Evolutionary conservation across 2,888 invertebrate genomes (phyloP).

Genomic region (Agonopterix subpropinquella): DNA sequence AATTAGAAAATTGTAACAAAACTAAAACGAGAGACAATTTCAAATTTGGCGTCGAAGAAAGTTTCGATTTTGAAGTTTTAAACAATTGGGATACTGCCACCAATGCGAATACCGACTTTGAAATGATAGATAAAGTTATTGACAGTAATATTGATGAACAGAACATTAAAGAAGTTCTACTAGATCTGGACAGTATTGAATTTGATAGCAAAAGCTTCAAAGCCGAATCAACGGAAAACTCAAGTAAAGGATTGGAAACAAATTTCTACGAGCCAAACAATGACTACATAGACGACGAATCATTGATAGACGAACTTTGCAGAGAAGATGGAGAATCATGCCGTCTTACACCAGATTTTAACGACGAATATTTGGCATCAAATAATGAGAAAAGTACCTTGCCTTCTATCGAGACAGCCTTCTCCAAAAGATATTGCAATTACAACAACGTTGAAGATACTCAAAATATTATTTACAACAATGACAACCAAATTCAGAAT

Average conservation of each 20-base stretch:
- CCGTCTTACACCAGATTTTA: conserved; percentile 52
- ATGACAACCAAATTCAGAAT: conserved; percentile 15
- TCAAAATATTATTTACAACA: conserved; percentile 6
- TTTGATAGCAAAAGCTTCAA: conserved; percentile 52
- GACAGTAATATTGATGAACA: conserved; percentile 58
- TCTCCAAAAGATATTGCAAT: conserved; percentile 56
- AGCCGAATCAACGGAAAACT: conserved; percentile 25
- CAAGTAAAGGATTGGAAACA: conserved; percentile 25
- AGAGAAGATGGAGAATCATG: conserved; percentile 61
- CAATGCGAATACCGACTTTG: conserved; percentile 41
- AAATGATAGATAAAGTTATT: conserved; percentile 55
- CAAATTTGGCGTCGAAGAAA: conserved; percentile 58
- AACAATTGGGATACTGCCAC: conserved; percentile 37
- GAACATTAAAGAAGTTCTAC: conserved; percentile 63
- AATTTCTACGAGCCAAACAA: conserved; percentile 41
- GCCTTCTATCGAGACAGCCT: conserved; percentile 66
- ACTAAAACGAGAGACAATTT: conserved; percentile 49
- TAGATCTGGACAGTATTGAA: conserved; percentile 61
- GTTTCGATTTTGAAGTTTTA: conserved; percentile 62
- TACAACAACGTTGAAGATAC: conserved; percentile 38
- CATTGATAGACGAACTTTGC: conserved; percentile 63
- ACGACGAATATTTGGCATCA: conserved; percentile 47
- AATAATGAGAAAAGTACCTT: conserved; percentile 45
- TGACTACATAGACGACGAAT: conserved; percentile 68
- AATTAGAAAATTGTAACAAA: conserved; percentile 59